These are phyloP conservation scores for Lasius platythorax DNA, from an alignment of 2,888 invertebrate genomes.

Conservation along the genomic window DNA sequence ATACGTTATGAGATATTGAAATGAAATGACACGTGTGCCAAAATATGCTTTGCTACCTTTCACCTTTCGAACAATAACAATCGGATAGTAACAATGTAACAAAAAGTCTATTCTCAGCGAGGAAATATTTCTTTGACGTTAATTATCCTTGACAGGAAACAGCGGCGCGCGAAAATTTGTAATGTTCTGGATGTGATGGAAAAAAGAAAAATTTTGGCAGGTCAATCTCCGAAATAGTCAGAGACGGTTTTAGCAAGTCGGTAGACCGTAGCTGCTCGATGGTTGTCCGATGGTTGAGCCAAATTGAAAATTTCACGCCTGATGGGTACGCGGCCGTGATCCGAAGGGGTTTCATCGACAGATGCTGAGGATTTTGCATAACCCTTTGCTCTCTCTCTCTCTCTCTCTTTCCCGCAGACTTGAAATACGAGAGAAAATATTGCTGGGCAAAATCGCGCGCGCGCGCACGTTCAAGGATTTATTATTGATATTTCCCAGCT, in stretches of 20 bases:
- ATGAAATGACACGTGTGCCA: neutral
- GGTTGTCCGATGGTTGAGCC: constrained; percentile 62
- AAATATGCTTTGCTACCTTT: neutral
- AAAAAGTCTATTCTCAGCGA: neutral
- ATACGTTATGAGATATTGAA: neutral
- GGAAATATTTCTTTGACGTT: constrained; percentile 15
- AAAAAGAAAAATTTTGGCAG: constrained; percentile 63
- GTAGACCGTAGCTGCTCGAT: constrained; percentile 47
- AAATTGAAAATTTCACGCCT: constrained; percentile 78
- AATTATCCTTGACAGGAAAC: constrained; percentile 9
- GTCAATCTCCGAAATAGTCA: constrained; percentile 56
- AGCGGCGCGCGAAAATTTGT: constrained; percentile 20
- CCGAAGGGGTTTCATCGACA: constrained; percentile 72
- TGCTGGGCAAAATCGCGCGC: constrained; percentile 37
- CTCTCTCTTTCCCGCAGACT: constrained; percentile 38
- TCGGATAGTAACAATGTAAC: neutral
- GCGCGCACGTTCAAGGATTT: constrained; percentile 45
- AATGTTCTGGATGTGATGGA: constrained; percentile 43
- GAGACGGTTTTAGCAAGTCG: constrained; percentile 43
- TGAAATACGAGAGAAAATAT: constrained; percentile 66
- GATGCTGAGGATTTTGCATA: constrained; percentile 76
- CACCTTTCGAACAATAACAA: neutral
- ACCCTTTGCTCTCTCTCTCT: constrained; percentile 60
- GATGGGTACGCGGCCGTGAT: constrained; percentile 65
- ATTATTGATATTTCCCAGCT: constrained; percentile 52